Evolutionary conservation across 2,113 vertebrate species (phyloP), one percentile per base, ranked within the genome.

Genomic region (Crotophaga sulcirostris): DNA sequence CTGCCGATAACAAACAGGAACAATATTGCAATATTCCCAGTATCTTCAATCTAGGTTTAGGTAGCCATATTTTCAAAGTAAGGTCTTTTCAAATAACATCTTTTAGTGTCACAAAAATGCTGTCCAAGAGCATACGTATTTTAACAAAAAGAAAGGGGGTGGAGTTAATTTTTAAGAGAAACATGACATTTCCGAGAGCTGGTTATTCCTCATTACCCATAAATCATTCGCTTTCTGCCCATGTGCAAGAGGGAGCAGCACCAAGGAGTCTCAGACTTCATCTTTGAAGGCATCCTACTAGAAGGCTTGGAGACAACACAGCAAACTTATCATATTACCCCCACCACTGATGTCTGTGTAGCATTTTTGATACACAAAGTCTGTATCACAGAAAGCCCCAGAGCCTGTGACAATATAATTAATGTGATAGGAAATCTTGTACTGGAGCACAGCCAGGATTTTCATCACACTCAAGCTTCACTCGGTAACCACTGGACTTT

Each of bases 401-500:
- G 90, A 95, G 92, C 77, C 88, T 13, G 2, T 16, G 90, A 92
- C 89, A 93, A 58, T 55, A 52, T 90, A 90, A 96, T 94, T 93
- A 85, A 94, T 94, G 92, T 60, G 94, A 84, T 94, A 88, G 94
- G 91, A 93, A 96, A 95, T 93, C 77, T 94, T 63, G 82, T 55
- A 34, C 89, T 96, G 95, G 95, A 94, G 85, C 77, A 63, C 40
- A 58, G 96, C 93, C 96, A 96, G 87, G 58, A 97, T 96, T 94
- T 92, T 92, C 96, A 94, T 96, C 96, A 84, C 95, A 96, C 95
- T 97, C 96, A 97, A 91, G 87, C 44, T 49, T 93, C 95, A 94
- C 86, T 97, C 92, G 81, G 90, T 93, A 95, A 96, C 90, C 86
- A 90, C 93, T 89, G 86, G 96, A 67, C 93, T 96, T 93, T 94